These are phyloP conservation scores for Melanotaenia pygmaea DNA, from an alignment of 2,797 vertebrate species.

Conservation along the genomic window DNA sequence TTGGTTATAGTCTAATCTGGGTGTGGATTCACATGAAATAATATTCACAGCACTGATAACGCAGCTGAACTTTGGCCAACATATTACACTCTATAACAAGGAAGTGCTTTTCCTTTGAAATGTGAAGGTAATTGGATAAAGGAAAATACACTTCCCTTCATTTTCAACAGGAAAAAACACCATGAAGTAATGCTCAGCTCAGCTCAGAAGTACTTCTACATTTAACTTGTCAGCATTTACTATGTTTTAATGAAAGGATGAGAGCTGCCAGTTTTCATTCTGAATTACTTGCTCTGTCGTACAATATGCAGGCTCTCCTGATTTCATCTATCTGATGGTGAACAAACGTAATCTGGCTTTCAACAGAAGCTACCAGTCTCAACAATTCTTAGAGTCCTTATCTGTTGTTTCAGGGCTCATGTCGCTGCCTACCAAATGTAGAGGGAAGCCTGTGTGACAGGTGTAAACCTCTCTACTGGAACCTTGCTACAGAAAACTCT, in stretches of 20 bases:
- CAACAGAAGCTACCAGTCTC: conserved; percentile 2
- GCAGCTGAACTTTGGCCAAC: conserved; percentile 24
- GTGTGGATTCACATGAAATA: conserved; percentile 32
- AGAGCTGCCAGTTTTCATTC: conserved; percentile 13
- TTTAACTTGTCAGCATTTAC: conserved; percentile 26
- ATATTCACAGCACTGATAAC: conserved; percentile 36
- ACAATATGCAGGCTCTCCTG: conserved; percentile 8
- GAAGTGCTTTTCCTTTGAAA: conserved; percentile 55
- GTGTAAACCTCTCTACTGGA: conserved; percentile 94
- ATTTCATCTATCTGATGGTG: conserved; percentile 30
- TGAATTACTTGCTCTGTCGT: conserved; percentile 13
- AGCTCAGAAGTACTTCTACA: conserved; percentile 17
- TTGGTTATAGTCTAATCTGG: conserved; percentile 29
- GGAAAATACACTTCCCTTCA: conserved; percentile 70
- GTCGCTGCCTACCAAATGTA: conserved; percentile 85
- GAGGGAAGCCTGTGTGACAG: conserved; percentile 85
- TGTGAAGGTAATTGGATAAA: conserved; percentile 58
- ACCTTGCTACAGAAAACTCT: conserved; percentile 84
- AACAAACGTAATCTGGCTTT: conserved; percentile 32
- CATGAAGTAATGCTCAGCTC: conserved; percentile 13
- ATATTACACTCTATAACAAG: conserved; percentile 28
- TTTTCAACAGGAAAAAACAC: conserved; percentile 47
- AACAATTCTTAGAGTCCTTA: conserved; percentile 26
- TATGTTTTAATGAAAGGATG: conserved; percentile 10
- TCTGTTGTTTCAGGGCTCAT: conserved; percentile 82